These are phyloP conservation scores for Limenitis arthemis DNA, from an alignment of 2,888 invertebrate species.

Conservation along the genomic window DNA sequence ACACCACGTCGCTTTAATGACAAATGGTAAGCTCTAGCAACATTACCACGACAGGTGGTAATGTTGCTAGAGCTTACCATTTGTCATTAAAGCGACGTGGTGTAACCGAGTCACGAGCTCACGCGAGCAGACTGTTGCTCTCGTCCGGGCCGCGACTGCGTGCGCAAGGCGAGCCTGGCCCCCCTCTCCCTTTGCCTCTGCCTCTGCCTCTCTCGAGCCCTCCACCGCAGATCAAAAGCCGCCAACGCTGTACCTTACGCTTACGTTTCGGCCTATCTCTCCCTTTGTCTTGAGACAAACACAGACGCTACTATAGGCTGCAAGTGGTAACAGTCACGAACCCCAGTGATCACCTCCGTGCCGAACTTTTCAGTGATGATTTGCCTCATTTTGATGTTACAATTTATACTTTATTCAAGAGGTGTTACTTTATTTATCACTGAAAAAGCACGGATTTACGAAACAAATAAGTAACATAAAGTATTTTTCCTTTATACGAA, in stretches of 20 bases:
- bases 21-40: slow-evolving; percentile 55
- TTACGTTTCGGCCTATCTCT: slow-evolving; percentile 39
- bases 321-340: slow-evolving; percentile 25
- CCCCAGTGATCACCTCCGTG: slow-evolving; percentile 13
- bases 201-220: slow-evolving; percentile 32
- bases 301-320: slow-evolving; percentile 4
- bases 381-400: slow-evolving; percentile 15
- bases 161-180: slow-evolving; percentile 41
- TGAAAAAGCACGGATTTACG: slow-evolving; percentile 11
- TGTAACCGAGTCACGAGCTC: slow-evolving; percentile 47
- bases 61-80: slow-evolving; percentile 54
- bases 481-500: neutral
- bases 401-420: slow-evolving; percentile 6
- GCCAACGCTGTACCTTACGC: slow-evolving; percentile 30
- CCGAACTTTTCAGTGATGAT: slow-evolving; percentile 51
- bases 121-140: slow-evolving; percentile 69
- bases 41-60: slow-evolving; percentile 28
- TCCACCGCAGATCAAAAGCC: slow-evolving; percentile 30
- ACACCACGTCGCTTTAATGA: slow-evolving; percentile 48
- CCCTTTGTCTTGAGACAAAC: slow-evolving; percentile 41
- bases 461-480: slow-evolving; percentile 6
- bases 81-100: slow-evolving; percentile 50
- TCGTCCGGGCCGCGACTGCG: slow-evolving; percentile 53
- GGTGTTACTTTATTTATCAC: slow-evolving; percentile 57
- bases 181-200: slow-evolving; percentile 30